Base-by-base conservation (phyloP, 2,797 vertebrate species). In the Zenarchopterus dispar region DNA sequence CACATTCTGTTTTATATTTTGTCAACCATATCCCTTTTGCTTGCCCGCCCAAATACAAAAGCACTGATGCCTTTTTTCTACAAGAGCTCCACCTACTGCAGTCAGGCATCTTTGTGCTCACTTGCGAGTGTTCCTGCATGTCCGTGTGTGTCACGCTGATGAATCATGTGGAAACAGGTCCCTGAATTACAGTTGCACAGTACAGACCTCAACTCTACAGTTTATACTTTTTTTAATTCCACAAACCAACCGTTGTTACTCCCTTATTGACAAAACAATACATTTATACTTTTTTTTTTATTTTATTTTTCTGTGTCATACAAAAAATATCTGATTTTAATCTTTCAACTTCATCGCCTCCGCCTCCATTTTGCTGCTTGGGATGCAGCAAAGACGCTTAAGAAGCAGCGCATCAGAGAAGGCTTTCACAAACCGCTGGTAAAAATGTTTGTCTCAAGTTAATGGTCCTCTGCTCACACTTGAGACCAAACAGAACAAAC, bases 351-450 rank as follows among this genome's bases (percentile, higher is more conserved):
- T 13, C 70, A 26, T 50, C 33, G 50, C 28, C 23, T n/a, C 52
- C 28, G 11, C 15, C 16, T 28, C 23, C 28, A 6, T 36, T 8
- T 39, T 57, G 24, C 47, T 61, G 9, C 44, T 67, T 33, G 6
- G 48, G 73, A 61, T 41, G 18, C 47, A 65, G 53, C 54, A 42
- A 51, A 72, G 64, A 70, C 9, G 8, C 1, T 39, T 1, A 52
- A 73, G 77, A 78, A 78, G 58, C 55, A 50, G 10, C 45, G 69
- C 71, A 57, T 80, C 78, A 85, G 77, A 75, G 78, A 82, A 86
- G 75, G 89, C 92, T 92, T 91, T 93, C 91, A 92, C 88, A 91
- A 91, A 91, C 90, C 91, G 66, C 91, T 88, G 85, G 89, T 91
- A 91, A 91, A 91, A 91, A 90, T 90, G 87, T 90, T 89, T 89